phyloP scores from a whole-genome alignment of 2,113 vertebrate genomes.

The Percina caprodes region DNA sequence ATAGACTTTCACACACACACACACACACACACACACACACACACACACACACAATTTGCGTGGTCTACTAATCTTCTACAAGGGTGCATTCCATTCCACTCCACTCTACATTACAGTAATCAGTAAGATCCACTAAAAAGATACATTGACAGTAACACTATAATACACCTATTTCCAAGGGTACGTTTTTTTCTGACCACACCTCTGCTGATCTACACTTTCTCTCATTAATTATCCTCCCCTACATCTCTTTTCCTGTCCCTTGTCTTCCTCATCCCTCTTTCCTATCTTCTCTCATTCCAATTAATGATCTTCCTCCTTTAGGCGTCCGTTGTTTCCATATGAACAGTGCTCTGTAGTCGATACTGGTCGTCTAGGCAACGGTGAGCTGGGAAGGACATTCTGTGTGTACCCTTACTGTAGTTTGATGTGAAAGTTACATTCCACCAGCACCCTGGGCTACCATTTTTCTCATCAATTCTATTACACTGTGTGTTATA shows the following conservation, averaged over 20 bases:
- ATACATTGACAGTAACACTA: neutral
- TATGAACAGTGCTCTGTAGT: conserved; percentile 82
- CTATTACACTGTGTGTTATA: neutral
- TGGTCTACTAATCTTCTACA: conserved; percentile 48
- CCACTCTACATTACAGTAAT: neutral
- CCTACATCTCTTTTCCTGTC: conserved; percentile 24
- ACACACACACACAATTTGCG: conserved; percentile 22
- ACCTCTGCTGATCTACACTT: conserved; percentile 15
- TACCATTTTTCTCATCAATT: neutral
- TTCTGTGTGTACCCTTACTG: conserved; percentile 31
- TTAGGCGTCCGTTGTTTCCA: conserved; percentile 84
- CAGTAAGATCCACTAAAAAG: neutral
- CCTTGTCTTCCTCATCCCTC: conserved; percentile 61
- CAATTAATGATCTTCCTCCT: conserved; percentile 81
- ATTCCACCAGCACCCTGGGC: neutral
- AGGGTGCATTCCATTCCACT: conserved; percentile 22
- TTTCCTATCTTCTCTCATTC: conserved; percentile 70
- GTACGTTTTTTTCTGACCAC: conserved; percentile 37
- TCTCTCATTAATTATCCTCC: conserved; percentile 47
- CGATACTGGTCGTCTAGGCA: conserved; percentile 79
- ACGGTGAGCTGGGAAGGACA: conserved; percentile 64
- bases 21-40: neutral
- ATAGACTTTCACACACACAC: neutral
- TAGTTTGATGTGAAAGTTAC: conserved; percentile 2
- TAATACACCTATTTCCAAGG: neutral